Evolutionary conservation across 2,113 vertebrate species (phyloP).

Genomic region (Amphiprion ocellaris): DNA sequence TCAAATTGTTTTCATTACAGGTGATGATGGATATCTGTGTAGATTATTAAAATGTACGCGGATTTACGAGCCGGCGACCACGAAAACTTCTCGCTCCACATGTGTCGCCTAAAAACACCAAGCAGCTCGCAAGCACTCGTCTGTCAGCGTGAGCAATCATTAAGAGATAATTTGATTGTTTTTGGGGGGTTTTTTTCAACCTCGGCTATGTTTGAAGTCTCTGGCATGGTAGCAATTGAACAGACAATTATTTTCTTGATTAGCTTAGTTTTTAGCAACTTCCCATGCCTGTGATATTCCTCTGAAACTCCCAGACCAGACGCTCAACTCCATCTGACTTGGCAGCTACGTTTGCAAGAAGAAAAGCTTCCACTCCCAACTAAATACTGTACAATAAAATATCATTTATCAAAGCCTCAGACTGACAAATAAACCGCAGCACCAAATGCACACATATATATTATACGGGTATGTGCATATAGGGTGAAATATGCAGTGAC

Average conservation of each 20-base stretch:
- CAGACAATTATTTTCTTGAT: constrained; percentile 82
- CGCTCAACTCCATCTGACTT: constrained; percentile 81
- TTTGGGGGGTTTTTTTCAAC: constrained; percentile 64
- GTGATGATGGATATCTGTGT: constrained; percentile 73
- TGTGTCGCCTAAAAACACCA: constrained; percentile 48
- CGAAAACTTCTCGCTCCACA: constrained; percentile 36
- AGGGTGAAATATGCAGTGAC: neutral
- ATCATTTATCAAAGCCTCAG: constrained; percentile 45
- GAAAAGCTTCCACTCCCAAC: constrained; percentile 70
- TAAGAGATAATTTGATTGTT: constrained; percentile 82
- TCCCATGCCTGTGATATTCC: constrained; percentile 79
- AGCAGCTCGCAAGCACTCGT: constrained; percentile 44
- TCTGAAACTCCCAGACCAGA: constrained; percentile 82
- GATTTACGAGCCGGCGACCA: constrained; percentile 31
- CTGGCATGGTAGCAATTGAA: constrained; percentile 72
- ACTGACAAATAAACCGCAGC: constrained; percentile 15
- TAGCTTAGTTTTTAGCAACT: constrained; percentile 79
- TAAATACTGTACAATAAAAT: constrained; percentile 71
- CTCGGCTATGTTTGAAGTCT: constrained; percentile 75
- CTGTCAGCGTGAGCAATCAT: constrained; percentile 81
- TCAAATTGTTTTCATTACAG: constrained; percentile 74
- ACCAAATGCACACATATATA: neutral
- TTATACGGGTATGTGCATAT: neutral
- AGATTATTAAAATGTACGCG: constrained; percentile 49
- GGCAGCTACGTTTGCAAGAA: constrained; percentile 67